Percentiles rank a stretch among this genome's conserved stretches.
These are phyloP conservation scores for Pempheris klunzingeri DNA, from an alignment of 2,797 vertebrate genomes.

Conservation along the genomic window DNA sequence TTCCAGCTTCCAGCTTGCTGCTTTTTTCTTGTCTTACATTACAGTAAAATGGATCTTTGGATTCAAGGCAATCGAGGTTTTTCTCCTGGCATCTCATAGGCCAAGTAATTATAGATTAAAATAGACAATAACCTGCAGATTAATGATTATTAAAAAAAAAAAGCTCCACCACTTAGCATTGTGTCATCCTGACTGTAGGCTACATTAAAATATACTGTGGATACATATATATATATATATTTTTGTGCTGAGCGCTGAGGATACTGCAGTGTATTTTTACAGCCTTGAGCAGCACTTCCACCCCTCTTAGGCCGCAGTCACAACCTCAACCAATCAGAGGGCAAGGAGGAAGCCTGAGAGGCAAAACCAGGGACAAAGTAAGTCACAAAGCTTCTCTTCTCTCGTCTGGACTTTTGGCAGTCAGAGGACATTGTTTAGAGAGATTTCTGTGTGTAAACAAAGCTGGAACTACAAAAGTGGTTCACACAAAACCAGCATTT, in stretches of 20 bases:
- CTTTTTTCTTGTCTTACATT: not conserved
- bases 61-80: too few species aligned
- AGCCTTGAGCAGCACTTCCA: not conserved
- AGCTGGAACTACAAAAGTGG: not conserved
- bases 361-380: constrained; percentile 11
- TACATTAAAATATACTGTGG: not conserved
- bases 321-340: constrained; percentile 4
- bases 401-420: not conserved
- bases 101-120: not conserved
- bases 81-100: not conserved
- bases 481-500: not conserved
- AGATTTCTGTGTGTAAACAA: not conserved
- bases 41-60: not conserved
- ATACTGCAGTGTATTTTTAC: not conserved
- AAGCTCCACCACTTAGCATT: too few species aligned
- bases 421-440: not conserved
- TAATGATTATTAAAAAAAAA: too few species aligned
- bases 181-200: too few species aligned
- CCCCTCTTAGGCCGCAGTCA: not conserved
- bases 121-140: not conserved
- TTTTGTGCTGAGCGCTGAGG: too few species aligned
- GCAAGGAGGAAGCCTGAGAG: not conserved
- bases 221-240: too few species aligned
- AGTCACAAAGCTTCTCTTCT: not conserved
- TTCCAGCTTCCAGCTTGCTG: not conserved